These are phyloP conservation scores for Rutpela maculata DNA, from an alignment of 2,888 invertebrate genomes.

Conservation along the genomic window DNA sequence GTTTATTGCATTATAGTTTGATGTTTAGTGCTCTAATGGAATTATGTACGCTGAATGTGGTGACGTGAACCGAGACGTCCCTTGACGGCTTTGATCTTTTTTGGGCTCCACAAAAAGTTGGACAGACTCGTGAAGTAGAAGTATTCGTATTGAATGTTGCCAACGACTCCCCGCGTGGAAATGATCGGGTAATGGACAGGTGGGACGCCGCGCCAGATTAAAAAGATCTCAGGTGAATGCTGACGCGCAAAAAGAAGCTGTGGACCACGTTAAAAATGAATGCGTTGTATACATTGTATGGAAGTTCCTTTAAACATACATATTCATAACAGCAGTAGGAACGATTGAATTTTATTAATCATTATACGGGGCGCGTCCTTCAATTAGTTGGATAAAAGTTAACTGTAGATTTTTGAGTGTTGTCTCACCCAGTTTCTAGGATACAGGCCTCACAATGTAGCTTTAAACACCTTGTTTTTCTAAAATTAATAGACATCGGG, in stretches of 20 bases:
- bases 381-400: too few species aligned
- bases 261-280: not conserved
- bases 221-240: conserved; percentile 5
- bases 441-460: too few species aligned
- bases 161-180: conserved; percentile 26
- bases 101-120: conserved; percentile 15
- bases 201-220: conserved; percentile 14
- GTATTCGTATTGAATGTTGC: conserved; percentile 20
- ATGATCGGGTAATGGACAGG: conserved; percentile 22
- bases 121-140: conserved; percentile 23
- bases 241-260: conserved; percentile 3
- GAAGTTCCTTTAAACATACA: not conserved
- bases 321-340: not conserved
- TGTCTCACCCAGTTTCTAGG: too few species aligned
- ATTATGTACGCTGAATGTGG: conserved; percentile 24
- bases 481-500: too few species aligned
- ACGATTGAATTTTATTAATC: too few species aligned
- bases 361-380: too few species aligned
- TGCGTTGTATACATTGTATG: not conserved
- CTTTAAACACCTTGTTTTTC: too few species aligned
- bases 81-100: conserved; percentile 38
- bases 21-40: conserved; percentile 24
- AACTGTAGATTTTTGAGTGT: too few species aligned
- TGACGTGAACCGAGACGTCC: conserved; percentile 29
- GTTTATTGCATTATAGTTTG: conserved; percentile 22